Evolutionary conservation across 2,888 invertebrate species (phyloP), one percentile per base, ranked within the genome.

Genomic region (Oscheius myriophilus): DNA sequence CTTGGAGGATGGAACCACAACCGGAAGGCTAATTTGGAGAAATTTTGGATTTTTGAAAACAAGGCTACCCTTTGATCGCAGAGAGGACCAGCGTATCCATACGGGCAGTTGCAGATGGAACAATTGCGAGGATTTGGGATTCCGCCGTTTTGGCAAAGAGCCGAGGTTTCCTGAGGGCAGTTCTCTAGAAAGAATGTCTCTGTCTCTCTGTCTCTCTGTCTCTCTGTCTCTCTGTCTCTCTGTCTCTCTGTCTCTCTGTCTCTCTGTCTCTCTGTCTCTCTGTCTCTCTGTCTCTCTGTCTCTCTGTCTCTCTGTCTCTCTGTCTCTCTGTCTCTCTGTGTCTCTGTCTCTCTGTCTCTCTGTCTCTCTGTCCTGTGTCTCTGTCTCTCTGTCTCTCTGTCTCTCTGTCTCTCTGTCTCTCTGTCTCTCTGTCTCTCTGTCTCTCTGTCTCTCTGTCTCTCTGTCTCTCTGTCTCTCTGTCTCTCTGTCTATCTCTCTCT

Each of bases 121-220:
- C 83, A 83, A 65, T 81, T 73, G 42, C 77, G 57, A 6, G 83
- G 80, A 39, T 73, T 73, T 9, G 74, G 76, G 57, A 77, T 78
- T 2, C 83, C 84, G 1, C 83, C 79, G 67, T 84, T 83, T 57
- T 63, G 45, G 55, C 84, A 84, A n/a, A 58, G 65, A 3, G 72
- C 79, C 1, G 77, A 74, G 6, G 68, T 26, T 1, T 45, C 53
- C 46, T 46, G 16, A 33, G 33, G 33, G 9, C 33, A 33, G 3
- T 33, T 33, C 33, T 33, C 33, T 33, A 9, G 33, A 33, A 33
- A 33, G 33, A 9, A 33, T 9, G 9, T 33, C 4, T 9, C 33
- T 33, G 3, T 33, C 4, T 9, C 33, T 33, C 9, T 33, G 33
- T 33, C 9, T 33, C 33, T 33, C 33, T 33, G 4, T 33, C 33